Evolutionary conservation across 1,140 invertebrate species (phyloP), one percentile per base, ranked within the genome.

Genomic region (Uloborus diversus): DNA sequence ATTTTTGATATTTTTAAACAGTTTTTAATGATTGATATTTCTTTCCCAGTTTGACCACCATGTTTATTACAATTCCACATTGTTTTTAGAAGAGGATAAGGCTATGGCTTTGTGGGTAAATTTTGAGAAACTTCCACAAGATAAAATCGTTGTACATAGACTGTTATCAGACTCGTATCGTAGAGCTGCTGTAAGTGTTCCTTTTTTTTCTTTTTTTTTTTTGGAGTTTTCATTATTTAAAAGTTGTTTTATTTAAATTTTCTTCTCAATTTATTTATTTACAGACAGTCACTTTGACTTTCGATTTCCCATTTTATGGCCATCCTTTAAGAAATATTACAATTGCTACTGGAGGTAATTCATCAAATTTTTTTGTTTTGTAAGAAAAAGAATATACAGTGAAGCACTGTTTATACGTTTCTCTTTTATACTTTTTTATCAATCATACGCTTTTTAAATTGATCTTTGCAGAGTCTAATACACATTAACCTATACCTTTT

Each of bases 291-390:
- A 90, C 91, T 81, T 87, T 97, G 57, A 90, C 89, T 14, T 99
- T 98, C 86, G 91, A 93, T 49, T 99, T 99, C 86, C 94, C 94
- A 49, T 99, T 98, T 87, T 99, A 99, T 88, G 97, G 97, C 0
- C 95, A 98, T 84, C 86, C 90, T 81, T 90, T 99, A 13, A 89
- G 90, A 28, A 98, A 97, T 87, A 91, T 99, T n/a, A 99, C 97
- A 0, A 93, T 99, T 69, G 96, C 97, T 17, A 99, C 97, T 3
- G 97, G 97, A 61, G 97, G 97, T 84, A 83, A 81, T 80, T 69
- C 28, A 37, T 25, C 3, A 13, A 9, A 56, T 9, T 9, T 20
- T 1, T 20, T 56, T 56, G 37, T 13, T 42, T n/a, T n/a, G n/a
- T n/a, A n/a, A n/a, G n/a, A n/a, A n/a, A n/a, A n/a, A n/a, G n/a